Evolutionary conservation across 2,797 vertebrate genomes (phyloP).

Genomic region (Rachycentron canadum): DNA sequence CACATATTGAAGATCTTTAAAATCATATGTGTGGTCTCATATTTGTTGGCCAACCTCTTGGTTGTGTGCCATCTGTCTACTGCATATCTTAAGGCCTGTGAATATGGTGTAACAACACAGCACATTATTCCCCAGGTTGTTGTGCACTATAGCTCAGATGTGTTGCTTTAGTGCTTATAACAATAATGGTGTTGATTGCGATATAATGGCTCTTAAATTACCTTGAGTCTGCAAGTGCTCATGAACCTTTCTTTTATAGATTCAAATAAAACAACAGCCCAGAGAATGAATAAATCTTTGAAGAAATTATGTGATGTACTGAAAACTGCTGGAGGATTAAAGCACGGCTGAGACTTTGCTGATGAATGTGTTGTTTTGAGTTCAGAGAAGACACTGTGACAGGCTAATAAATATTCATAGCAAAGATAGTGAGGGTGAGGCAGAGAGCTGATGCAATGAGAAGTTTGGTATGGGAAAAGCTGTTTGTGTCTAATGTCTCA

Average conservation of each 20-base stretch:
- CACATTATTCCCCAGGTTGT: not conserved
- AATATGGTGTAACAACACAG: not conserved
- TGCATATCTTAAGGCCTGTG: not conserved
- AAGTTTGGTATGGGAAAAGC: slow-evolving; percentile 31
- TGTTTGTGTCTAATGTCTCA: slow-evolving; percentile 40
- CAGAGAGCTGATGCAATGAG: slow-evolving; percentile 55
- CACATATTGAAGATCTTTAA: not conserved
- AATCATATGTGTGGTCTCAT: not conserved
- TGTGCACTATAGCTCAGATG: not conserved
- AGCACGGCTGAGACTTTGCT: slow-evolving; percentile 37
- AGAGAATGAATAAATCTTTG: slow-evolving; percentile 44
- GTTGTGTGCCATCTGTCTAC: not conserved
- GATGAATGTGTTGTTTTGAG: slow-evolving; percentile 78
- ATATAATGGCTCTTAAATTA: slow-evolving; percentile 53
- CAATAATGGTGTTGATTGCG: slow-evolving; percentile 26
- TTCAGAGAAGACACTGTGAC: slow-evolving; percentile 71
- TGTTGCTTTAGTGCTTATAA: slow-evolving; percentile 19
- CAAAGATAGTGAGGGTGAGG: slow-evolving; percentile 40
- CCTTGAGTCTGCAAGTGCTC: slow-evolving; percentile 17
- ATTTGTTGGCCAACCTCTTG: slow-evolving; percentile 4
- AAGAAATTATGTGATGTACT: slow-evolving; percentile 42
- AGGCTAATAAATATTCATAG: slow-evolving; percentile 77
- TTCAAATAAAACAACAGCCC: slow-evolving; percentile 40
- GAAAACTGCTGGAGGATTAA: slow-evolving; percentile 57
- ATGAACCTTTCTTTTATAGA: slow-evolving; percentile 32